Evolutionary conservation across 2,797 vertebrate species (phyloP).

Genomic region (Cirrhinus molitorella): DNA sequence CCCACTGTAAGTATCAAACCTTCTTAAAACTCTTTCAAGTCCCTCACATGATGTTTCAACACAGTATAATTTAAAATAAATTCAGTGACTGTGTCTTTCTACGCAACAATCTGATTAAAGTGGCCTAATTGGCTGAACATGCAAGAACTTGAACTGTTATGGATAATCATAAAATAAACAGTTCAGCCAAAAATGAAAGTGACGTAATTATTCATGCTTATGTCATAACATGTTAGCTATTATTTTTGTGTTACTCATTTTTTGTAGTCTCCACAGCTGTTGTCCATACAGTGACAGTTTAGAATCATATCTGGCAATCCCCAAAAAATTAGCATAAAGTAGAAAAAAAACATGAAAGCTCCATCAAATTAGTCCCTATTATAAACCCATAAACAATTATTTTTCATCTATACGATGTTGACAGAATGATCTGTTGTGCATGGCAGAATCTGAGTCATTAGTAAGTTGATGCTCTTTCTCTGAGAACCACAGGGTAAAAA

Average conservation of each 20-base stretch:
- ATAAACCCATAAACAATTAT: too few species aligned
- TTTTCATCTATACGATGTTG: too few species aligned
- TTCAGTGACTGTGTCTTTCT: background rate
- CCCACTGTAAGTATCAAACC: constrained; percentile 82
- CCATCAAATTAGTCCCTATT: too few species aligned
- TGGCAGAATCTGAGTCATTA: background rate
- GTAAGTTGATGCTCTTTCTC: background rate
- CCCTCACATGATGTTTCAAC: background rate
- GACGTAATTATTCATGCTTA: background rate
- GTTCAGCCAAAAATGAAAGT: background rate
- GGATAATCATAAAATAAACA: background rate
- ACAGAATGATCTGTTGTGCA: background rate
- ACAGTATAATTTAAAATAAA: background rate
- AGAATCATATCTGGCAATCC: background rate
- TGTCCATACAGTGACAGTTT: background rate
- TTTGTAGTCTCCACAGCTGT: background rate
- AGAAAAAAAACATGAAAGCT: background rate
- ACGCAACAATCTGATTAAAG: background rate
- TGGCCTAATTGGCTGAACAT: background rate
- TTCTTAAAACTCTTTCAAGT: background rate
- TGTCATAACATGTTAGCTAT: background rate
- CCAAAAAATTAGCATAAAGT: background rate
- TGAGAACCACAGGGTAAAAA: constrained; percentile 85
- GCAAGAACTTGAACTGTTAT: background rate
- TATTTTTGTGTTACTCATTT: background rate